Base-by-base conservation (phyloP, 2,888 invertebrate genomes). In the Hypena proboscidalis region DNA sequence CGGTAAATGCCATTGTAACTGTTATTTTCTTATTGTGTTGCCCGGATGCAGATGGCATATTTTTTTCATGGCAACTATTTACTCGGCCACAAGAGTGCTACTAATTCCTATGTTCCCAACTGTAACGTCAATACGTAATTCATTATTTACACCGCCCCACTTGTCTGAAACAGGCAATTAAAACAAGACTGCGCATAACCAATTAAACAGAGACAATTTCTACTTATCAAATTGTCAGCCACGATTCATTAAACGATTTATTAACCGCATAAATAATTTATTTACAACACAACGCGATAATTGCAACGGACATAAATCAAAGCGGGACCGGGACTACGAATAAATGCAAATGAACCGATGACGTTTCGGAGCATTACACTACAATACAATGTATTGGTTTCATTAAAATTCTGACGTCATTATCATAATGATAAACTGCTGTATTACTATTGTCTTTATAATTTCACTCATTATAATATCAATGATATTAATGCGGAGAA, bases 371-470 rank as follows among this genome's bases (percentile, higher is more conserved):
- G 11, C 17, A 17, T 11, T 14, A 32, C 19, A 30, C 31, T 40
- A 22, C n/a, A 25, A 11, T 8, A 41, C 10, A 33, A 64, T 38
- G 42, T 23, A 58, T 53, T 30, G 38, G 11, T 50, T 46, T 30
- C 26, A 47, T 63, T 54, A 41, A 58, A 44, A 48, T 39, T 40
- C 8, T 48, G 47, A 44, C 31, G 29, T 48, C 26, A 50, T 47
- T 54, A 49, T 47, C 35, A 37, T 26, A 39, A 33, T 53, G 42
- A 63, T 58, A 49, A 38, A 42, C 25, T 50, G 34, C 42, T 35
- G 56, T 47, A 53, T 46, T 59, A 44, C 50, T 59, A 43, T 29
- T 48, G 43, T 55, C 9, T 22, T 26, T 40, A 46, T 60, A 44
- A 45, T 39, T 41, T 43, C 4, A 30, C 32, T 61, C 37, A 46